Evolutionary conservation across 2,797 vertebrate species (phyloP).

Genomic region (Peromyscus attwateri): DNA sequence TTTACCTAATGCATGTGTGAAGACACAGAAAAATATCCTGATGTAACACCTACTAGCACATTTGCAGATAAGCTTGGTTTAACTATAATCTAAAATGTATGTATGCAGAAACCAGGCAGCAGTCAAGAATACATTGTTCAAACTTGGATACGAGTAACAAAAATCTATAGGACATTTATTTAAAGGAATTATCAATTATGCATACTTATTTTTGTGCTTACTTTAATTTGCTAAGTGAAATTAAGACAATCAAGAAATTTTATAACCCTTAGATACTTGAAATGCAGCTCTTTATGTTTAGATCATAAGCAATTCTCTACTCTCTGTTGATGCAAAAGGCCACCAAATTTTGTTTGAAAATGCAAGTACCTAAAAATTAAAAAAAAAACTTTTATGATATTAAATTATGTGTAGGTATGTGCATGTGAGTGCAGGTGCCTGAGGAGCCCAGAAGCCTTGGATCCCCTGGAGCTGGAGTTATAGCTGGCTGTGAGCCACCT

Average conservation of each 20-base stretch:
- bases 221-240: constrained; percentile 38
- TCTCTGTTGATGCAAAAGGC: not conserved
- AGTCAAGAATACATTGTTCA: not conserved
- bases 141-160: not conserved
- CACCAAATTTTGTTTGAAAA: not conserved
- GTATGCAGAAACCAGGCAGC: not conserved
- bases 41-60: not conserved
- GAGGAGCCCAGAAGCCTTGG: not conserved
- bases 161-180: constrained; percentile 16
- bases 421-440: too few relatives aligned
- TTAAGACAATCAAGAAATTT: not conserved
- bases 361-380: not conserved
- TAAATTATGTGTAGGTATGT: not conserved
- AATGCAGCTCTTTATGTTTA: not conserved
- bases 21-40: not conserved
- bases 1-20: not conserved
- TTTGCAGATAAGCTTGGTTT: not conserved
- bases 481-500: not conserved
- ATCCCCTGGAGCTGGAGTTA: not conserved
- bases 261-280: constrained; percentile 38
- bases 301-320: not conserved
- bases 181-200: not conserved
- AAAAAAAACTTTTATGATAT: not conserved
- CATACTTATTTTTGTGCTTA: not conserved
- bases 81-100: not conserved